Evolutionary conservation across 2,888 invertebrate species (phyloP).

Genomic region (Xylota sylvarum): DNA sequence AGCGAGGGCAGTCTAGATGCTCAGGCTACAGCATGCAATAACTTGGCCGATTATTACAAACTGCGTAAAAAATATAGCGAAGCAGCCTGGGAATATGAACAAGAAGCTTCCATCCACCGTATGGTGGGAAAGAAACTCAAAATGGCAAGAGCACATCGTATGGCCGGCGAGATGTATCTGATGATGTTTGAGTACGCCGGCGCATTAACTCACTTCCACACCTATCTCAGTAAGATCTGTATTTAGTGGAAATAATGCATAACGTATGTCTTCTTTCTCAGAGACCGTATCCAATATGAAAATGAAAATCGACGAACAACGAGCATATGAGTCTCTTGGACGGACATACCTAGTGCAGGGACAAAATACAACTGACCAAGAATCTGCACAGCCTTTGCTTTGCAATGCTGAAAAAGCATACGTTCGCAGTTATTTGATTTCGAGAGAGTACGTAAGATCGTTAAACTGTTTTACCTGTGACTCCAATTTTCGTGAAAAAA

Average conservation of each 20-base stretch:
- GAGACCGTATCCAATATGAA: constrained; percentile 87
- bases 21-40: constrained; percentile 89
- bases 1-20: constrained; percentile 89
- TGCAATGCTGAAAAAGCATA: constrained; percentile 91
- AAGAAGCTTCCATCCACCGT: constrained; percentile 89
- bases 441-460: constrained; percentile 88
- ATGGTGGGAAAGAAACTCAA: constrained; percentile 89
- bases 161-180: constrained; percentile 94
- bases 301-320: constrained; percentile 93
- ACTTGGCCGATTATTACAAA: constrained; percentile 90
- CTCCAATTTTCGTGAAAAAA: constrained; percentile 32
- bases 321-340: constrained; percentile 95
- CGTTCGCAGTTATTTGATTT: constrained; percentile 90
- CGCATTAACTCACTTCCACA: constrained; percentile 91
- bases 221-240: constrained; percentile 89
- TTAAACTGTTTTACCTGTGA: neutral
- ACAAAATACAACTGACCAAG: constrained; percentile 87
- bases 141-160: constrained; percentile 92
- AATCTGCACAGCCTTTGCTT: constrained; percentile 86
- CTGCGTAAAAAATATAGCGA: constrained; percentile 88
- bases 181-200: constrained; percentile 90
- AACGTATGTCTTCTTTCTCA: constrained; percentile 83
- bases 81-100: constrained; percentile 92
- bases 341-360: constrained; percentile 91
- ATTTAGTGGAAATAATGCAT: constrained; percentile 50